These are phyloP conservation scores for Cotesia congregata DNA, from an alignment of 2,888 invertebrate genomes.

Conservation along the genomic window DNA sequence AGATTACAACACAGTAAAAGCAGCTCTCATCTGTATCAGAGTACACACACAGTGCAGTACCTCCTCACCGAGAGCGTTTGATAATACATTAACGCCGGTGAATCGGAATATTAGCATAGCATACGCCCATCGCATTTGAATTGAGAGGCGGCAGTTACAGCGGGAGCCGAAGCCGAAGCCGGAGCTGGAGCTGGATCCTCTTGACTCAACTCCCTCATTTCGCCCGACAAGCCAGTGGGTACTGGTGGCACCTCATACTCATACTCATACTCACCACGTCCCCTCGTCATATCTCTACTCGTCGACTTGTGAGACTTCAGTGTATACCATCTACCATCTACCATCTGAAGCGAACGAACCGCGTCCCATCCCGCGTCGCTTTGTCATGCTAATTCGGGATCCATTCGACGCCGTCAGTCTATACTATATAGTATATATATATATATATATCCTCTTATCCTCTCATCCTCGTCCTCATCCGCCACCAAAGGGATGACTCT, in stretches of 20 bases:
- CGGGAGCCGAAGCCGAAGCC: constrained; percentile 15
- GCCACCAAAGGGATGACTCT: constrained; percentile 57
- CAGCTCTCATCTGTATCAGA: too few relatives aligned
- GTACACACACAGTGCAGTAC: too few relatives aligned
- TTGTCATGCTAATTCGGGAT: constrained; percentile 70
- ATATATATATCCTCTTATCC: not conserved
- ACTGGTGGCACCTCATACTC: constrained; percentile 27
- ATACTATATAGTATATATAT: not conserved
- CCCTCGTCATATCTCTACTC: constrained; percentile 34
- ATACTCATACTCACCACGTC: not conserved
- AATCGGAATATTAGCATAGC: constrained; percentile 69
- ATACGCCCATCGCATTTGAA: constrained; percentile 70
- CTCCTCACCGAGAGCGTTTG: constrained; percentile 56
- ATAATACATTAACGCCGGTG: constrained; percentile 69
- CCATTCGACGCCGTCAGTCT: constrained; percentile 54
- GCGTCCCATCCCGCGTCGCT: constrained; percentile 67
- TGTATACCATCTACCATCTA: constrained; percentile 48
- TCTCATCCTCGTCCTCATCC: constrained; percentile 33
- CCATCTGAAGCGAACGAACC: constrained; percentile 65
- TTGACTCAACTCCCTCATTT: constrained; percentile 7
- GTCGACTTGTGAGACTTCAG: constrained; percentile 26
- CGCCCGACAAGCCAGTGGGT: not conserved
- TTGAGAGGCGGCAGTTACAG: constrained; percentile 60
- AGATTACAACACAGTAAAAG: too few relatives aligned
- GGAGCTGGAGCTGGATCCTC: constrained; percentile 23